Conservation (phyloP, 2,113 vertebrate species). For the Chaetops frenatus region DNA sequence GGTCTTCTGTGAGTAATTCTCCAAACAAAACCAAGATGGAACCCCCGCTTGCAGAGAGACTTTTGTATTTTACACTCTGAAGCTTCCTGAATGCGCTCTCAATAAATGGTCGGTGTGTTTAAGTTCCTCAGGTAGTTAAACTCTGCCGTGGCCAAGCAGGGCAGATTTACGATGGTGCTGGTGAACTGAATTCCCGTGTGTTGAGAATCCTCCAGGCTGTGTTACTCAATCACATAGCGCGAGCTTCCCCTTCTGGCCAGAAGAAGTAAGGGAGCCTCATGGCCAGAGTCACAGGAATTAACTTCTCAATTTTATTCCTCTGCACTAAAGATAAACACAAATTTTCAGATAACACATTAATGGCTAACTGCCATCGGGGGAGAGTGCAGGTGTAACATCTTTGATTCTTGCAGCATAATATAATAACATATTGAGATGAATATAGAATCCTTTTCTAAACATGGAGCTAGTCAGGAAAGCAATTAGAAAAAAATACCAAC, state of each 20-base stretch:
- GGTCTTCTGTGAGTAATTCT: neutral
- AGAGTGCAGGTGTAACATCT: neutral
- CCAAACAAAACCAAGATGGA: neutral
- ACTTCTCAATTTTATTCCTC: neutral
- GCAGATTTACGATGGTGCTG: neutral
- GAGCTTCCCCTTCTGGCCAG: conserved; percentile 51
- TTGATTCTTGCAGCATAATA: neutral
- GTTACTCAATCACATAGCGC: neutral
- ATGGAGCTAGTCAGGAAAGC: neutral
- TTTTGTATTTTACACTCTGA: neutral
- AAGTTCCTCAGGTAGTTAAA: neutral
- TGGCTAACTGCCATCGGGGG: neutral
- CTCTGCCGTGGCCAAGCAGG: neutral
- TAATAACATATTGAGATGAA: neutral
- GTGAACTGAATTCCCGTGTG: neutral
- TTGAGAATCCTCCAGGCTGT: neutral
- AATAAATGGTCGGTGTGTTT: neutral
- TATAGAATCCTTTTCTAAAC: neutral
- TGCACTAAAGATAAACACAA: neutral
- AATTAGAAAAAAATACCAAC: neutral
- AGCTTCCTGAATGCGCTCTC: neutral
- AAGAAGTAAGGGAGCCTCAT: neutral
- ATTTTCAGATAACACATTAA: neutral
- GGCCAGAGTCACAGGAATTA: fast-evolving
- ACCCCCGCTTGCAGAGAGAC: neutral